Evolutionary conservation across 2,797 vertebrate species (phyloP).

Genomic region (Galagoides demidoff): DNA sequence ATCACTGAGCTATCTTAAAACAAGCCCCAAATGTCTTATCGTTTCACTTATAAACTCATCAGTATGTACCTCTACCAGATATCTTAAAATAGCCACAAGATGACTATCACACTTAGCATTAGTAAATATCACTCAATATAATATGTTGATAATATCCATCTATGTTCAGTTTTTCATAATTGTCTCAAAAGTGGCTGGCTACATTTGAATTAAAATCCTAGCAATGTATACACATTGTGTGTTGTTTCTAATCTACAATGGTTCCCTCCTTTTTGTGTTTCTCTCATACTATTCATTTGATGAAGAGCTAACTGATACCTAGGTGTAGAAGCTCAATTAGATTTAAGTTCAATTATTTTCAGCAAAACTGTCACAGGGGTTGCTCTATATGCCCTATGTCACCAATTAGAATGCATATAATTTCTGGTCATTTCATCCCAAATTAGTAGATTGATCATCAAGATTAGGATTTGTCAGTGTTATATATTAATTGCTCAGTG

Average conservation of each 20-base stretch:
- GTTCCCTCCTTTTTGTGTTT: neutral
- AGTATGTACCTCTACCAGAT: neutral
- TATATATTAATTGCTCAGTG: neutral
- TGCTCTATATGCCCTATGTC: neutral
- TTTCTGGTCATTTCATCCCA: neutral
- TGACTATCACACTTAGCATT: neutral
- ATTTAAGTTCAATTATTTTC: slow-evolving; percentile 22
- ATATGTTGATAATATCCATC: neutral
- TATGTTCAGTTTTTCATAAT: neutral
- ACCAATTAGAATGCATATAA: neutral
- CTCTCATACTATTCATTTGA: neutral
- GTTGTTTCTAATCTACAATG: neutral
- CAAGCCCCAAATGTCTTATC: neutral
- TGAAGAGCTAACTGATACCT: slow-evolving; percentile 5
- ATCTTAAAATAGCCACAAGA: neutral
- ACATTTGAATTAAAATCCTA: neutral
- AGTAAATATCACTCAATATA: neutral
- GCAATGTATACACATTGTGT: neutral
- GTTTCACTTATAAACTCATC: neutral
- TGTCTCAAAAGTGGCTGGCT: neutral
- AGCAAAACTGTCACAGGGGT: neutral
- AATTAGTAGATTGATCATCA: neutral
- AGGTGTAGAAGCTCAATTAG: neutral
- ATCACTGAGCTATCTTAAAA: neutral
- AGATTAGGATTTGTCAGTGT: neutral